Evolutionary conservation across 1,140 invertebrate species (phyloP).

Genomic region (Colletes gigas): DNA sequence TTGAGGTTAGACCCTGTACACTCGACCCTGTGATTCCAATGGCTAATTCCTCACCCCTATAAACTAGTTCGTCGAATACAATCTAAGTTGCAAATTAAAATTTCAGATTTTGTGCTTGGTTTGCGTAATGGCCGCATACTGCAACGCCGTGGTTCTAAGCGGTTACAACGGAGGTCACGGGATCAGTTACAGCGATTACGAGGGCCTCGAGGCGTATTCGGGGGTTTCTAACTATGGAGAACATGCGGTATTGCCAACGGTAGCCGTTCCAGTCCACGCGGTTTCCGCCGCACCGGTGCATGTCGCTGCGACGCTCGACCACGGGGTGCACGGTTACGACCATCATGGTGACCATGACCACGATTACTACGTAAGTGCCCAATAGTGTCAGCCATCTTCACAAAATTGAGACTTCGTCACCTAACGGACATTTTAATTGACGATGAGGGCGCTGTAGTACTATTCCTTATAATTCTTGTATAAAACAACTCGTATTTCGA

Average conservation of each 20-base stretch:
- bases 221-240: conserved; percentile 70
- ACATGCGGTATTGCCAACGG: conserved; percentile 76
- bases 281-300: conserved; percentile 77
- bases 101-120: conserved; percentile 72
- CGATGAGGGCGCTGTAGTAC: no score
- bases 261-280: conserved; percentile 77
- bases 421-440: no score
- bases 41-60: no score
- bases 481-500: no score
- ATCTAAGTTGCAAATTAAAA: neutral
- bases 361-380: conserved; percentile 74
- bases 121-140: conserved; percentile 64
- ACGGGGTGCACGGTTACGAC: conserved; percentile 68
- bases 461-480: no score
- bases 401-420: no score
- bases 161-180: conserved; percentile 75
- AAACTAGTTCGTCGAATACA: neutral
- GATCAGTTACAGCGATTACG: conserved; percentile 67
- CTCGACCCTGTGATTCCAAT: no score
- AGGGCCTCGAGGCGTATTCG: conserved; percentile 66
- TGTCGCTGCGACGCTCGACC: conserved; percentile 52
- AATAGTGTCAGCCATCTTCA: neutral
- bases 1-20: no score
- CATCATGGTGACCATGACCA: conserved; percentile 70
- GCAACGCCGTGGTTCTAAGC: conserved; percentile 73